A percentile compares a stretch with the other conserved stretches of the same genome.
These are phyloP conservation scores for Gortyna flavago DNA, from an alignment of 2,888 invertebrate genomes.

Conservation along the genomic window DNA sequence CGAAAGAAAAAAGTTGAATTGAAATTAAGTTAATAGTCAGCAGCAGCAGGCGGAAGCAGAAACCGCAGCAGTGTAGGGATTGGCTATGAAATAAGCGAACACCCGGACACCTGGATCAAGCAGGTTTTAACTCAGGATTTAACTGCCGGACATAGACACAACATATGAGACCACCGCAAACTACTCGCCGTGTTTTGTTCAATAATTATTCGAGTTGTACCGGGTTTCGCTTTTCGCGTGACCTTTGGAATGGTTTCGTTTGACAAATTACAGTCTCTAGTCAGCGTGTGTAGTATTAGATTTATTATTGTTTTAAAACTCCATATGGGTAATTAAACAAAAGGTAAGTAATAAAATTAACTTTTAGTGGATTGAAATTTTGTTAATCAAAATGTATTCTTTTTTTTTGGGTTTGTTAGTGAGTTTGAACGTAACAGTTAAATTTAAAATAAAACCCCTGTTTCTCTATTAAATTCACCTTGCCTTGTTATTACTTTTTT, in stretches of 20 bases:
- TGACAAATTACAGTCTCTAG: not conserved
- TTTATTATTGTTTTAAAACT: not conserved
- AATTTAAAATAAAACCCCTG: not conserved
- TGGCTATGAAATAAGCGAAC: conserved; percentile 70
- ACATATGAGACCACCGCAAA: conserved; percentile 39
- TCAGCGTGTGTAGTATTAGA: not conserved
- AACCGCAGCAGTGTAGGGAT: conserved; percentile 75
- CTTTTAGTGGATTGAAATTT: not conserved
- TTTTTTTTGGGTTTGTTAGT: not conserved
- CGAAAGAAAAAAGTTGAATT: conserved; percentile 81
- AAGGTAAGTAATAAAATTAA: not conserved
- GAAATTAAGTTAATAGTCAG: conserved; percentile 85
- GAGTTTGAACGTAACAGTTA: not conserved
- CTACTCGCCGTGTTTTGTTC: conserved; percentile 27
- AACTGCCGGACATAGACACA: conserved; percentile 14
- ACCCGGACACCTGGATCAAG: conserved; percentile 34
- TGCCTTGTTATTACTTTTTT: not conserved
- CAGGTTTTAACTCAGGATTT: conserved; percentile 38
- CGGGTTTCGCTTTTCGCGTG: conserved; percentile 3
- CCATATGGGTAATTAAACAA: not conserved
- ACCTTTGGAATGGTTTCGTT: not conserved
- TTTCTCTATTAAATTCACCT: not conserved
- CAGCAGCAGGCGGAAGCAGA: conserved; percentile 76
- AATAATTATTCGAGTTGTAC: conserved; percentile 21
- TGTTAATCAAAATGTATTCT: not conserved